Evolutionary conservation across 1,140 invertebrate genomes (phyloP).

Genomic region (Drosophila carrolli): DNA sequence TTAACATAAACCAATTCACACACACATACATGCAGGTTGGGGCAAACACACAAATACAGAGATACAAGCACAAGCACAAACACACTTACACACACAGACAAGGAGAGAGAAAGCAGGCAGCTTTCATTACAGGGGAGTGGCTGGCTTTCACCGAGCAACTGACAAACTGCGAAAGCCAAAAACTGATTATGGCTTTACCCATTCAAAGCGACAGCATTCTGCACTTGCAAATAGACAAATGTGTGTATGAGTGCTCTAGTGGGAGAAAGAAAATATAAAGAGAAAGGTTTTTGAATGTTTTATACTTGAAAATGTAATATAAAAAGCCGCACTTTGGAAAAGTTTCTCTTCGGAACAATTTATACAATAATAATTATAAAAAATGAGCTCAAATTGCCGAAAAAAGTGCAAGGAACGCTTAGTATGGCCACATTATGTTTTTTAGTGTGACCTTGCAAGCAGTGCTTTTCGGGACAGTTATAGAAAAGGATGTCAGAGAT

Average conservation of each 20-base stretch:
- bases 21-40: conserved; percentile 9
- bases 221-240: conserved; percentile 33
- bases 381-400: too few species aligned
- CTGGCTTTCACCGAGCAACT: conserved; percentile 25
- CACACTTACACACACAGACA: not conserved
- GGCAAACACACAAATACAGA: not conserved
- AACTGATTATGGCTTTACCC: conserved; percentile 71
- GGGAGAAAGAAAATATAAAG: not conserved
- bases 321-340: not conserved
- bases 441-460: too few species aligned
- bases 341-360: too few species aligned
- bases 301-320: not conserved
- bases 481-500: too few species aligned
- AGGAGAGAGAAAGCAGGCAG: not conserved
- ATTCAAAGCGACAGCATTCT: conserved; percentile 46
- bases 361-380: too few species aligned
- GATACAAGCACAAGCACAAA: conserved; percentile 1
- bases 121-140: conserved; percentile 46
- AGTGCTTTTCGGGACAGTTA: too few species aligned
- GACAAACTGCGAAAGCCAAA: conserved; percentile 73
- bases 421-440: too few species aligned
- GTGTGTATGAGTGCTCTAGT: not conserved
- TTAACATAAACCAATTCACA: conserved; percentile 76
- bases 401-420: too few species aligned
- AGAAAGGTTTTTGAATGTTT: not conserved